A percentile compares a stretch with the other conserved stretches of the same genome.
Evolutionary conservation across 92 coral and sea anemone species (phyloP).

Genomic region (Hydrozoanthus gracilis): DNA sequence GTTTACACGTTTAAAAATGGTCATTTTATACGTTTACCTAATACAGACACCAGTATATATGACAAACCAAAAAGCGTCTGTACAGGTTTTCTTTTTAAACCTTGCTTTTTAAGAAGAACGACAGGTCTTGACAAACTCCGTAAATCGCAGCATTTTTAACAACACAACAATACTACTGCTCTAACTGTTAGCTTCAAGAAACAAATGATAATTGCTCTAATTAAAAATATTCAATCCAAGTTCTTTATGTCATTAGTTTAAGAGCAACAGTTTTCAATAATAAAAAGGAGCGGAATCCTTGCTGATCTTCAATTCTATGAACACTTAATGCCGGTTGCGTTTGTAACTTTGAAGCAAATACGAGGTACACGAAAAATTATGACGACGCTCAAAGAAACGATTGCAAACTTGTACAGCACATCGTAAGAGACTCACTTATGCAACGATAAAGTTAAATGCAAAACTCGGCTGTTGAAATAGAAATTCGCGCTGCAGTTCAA

Average conservation of each 20-base stretch:
- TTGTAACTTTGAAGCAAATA: too few relatives aligned
- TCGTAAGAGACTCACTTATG: not conserved
- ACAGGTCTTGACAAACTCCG: not conserved
- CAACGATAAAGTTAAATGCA: not conserved
- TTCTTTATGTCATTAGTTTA: not conserved
- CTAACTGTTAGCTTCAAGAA: not conserved
- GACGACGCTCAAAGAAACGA: too few relatives aligned
- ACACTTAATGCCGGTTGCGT: too few relatives aligned
- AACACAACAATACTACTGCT: constrained; percentile 17
- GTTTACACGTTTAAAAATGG: constrained; percentile 37
- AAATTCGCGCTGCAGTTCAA: not conserved
- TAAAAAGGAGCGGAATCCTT: not conserved
- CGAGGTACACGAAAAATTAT: too few relatives aligned
- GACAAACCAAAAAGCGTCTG: not conserved
- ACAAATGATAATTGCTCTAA: constrained; percentile 23
- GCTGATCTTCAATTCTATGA: not conserved
- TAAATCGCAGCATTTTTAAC: not conserved
- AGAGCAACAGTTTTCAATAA: not conserved
- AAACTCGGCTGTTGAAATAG: not conserved
- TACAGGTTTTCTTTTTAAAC: not conserved
- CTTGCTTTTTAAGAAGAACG: not conserved
- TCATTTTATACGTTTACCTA: constrained; percentile 6
- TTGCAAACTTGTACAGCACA: not conserved
- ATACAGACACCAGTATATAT: constrained; percentile 21
- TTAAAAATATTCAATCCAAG: not conserved